These are phyloP conservation scores for Flexamia atlantica DNA, from an alignment of 2,888 invertebrate genomes.

Conservation along the genomic window DNA sequence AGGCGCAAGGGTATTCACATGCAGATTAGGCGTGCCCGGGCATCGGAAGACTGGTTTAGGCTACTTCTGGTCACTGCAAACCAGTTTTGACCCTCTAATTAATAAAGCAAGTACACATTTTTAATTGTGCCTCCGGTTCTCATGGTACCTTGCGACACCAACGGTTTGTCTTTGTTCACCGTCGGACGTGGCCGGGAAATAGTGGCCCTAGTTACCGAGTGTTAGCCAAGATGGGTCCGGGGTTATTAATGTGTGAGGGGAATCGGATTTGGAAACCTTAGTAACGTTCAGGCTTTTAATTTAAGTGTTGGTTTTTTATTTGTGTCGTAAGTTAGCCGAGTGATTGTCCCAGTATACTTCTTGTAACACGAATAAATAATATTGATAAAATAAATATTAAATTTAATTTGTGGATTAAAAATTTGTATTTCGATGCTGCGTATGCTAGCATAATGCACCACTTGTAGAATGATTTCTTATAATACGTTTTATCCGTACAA, in stretches of 20 bases:
- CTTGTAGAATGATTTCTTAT: too few relatives aligned
- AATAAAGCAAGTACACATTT: constrained; percentile 58
- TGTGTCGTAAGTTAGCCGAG: too few relatives aligned
- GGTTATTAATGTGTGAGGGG: neutral
- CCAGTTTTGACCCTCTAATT: constrained; percentile 62
- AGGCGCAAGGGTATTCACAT: constrained; percentile 47
- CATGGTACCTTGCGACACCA: constrained; percentile 42
- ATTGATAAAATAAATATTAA: too few relatives aligned
- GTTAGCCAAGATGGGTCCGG: neutral
- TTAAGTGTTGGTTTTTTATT: neutral
- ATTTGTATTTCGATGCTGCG: too few relatives aligned
- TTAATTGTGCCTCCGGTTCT: constrained; percentile 61
- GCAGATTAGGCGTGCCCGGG: constrained; percentile 42
- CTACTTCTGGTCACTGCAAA: constrained; percentile 51
- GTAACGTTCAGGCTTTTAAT: too few relatives aligned
- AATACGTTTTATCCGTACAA: too few relatives aligned
- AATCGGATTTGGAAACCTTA: neutral
- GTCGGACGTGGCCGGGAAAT: neutral
- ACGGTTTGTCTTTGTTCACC: constrained; percentile 51
- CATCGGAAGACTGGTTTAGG: constrained; percentile 34
- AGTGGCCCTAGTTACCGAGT: constrained; percentile 23
- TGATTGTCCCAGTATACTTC: too few relatives aligned
- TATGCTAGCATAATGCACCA: too few relatives aligned
- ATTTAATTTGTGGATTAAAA: too few relatives aligned
- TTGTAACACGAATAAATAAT: too few relatives aligned